These are phyloP conservation scores for Sardinella longiceps DNA, from an alignment of 2,797 vertebrate genomes.

Conservation along the genomic window DNA sequence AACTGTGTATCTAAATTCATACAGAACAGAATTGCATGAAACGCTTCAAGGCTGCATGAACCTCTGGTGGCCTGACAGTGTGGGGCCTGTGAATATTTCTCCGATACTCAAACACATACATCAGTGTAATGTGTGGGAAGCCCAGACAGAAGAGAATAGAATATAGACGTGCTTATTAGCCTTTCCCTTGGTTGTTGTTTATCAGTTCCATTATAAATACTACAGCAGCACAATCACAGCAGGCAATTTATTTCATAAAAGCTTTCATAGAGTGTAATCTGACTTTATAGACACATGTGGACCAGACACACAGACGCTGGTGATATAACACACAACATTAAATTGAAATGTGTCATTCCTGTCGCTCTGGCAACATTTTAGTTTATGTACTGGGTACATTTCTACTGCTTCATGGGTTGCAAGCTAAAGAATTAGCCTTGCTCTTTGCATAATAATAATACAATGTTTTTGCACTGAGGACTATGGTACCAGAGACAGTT, in stretches of 20 bases:
- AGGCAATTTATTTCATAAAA: neutral
- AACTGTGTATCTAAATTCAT: constrained; percentile 1
- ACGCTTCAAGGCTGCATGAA: neutral
- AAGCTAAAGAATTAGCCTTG: no score
- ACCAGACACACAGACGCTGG: no score
- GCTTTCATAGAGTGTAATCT: neutral
- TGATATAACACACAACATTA: neutral
- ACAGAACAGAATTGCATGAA: neutral
- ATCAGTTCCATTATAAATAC: neutral
- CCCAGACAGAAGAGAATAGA: neutral
- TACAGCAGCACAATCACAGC: neutral
- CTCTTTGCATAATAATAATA: no score
- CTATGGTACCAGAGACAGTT: no score
- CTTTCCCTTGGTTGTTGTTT: neutral
- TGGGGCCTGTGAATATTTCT: neutral
- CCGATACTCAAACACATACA: neutral
- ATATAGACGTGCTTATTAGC: neutral
- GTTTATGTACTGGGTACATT: no score
- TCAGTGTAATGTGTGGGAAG: neutral
- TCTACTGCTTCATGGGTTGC: no score
- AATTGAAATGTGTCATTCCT: neutral
- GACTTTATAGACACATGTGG: neutral
- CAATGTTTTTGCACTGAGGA: no score
- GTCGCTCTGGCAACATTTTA: neutral
- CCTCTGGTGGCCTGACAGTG: neutral